Conservation (phyloP, 2,888 invertebrate species). For the Automeris io region DNA sequence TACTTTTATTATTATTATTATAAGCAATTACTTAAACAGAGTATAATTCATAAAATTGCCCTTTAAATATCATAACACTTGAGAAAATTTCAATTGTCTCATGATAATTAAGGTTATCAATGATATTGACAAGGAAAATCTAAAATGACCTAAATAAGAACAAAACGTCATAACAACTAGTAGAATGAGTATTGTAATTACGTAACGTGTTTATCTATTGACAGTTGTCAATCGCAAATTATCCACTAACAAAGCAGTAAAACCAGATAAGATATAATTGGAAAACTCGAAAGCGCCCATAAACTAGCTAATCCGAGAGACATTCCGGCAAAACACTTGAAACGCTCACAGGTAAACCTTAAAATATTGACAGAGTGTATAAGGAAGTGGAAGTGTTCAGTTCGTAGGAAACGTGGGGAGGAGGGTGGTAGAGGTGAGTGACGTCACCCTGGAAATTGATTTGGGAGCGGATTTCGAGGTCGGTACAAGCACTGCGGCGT, state of each 20-base stretch:
- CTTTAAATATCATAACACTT: too few species aligned
- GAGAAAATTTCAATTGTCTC: too few species aligned
- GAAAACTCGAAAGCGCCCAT: constrained; percentile 16
- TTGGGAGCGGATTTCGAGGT: constrained; percentile 64
- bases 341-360: background rate
- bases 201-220: constrained; percentile 23
- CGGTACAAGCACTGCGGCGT: constrained; percentile 54
- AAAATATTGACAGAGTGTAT: constrained; percentile 16
- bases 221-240: constrained; percentile 21
- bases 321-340: background rate
- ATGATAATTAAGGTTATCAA: too few species aligned
- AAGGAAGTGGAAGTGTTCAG: constrained; percentile 54
- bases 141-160: constrained; percentile 1
- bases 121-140: constrained; percentile 16
- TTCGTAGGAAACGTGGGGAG: constrained; percentile 28
- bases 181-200: background rate
- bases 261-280: constrained; percentile 24
- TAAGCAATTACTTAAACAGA: too few species aligned
- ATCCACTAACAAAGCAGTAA: constrained; percentile 23
- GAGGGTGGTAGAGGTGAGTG: constrained; percentile 26
- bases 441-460: constrained; percentile 71
- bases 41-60: too few species aligned
- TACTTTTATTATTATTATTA: too few species aligned
- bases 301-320: constrained; percentile 9
- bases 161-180: background rate